Percentiles rank a stretch among this genome's conserved stretches.
Conservation (phyloP, 2,888 invertebrate genomes). For the Mellilla xanthometata region DNA sequence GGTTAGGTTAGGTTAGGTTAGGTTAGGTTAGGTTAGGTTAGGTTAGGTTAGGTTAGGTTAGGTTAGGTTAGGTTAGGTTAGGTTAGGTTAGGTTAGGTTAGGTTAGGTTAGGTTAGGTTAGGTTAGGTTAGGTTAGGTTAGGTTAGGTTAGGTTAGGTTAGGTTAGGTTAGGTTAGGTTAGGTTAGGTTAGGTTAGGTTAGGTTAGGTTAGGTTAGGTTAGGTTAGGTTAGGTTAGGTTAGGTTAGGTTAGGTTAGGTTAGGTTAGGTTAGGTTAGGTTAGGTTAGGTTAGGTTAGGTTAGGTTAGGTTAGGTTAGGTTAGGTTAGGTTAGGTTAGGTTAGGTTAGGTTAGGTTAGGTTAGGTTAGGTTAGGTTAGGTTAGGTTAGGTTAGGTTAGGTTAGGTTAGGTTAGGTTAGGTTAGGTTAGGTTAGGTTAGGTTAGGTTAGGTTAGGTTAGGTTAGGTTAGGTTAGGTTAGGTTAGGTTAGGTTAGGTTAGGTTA, state of each 20-base stretch:
- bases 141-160: slow-evolving; percentile 19
- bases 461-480: too few relatives aligned
- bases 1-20: slow-evolving; percentile 6
- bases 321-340: slow-evolving; percentile 6
- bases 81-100: slow-evolving; percentile 11
- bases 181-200: background rate
- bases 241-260: slow-evolving; percentile 6
- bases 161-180: too few relatives aligned
- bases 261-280: slow-evolving; percentile 6
- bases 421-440: slow-evolving; percentile 20
- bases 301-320: slow-evolving; percentile 6
- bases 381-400: slow-evolving; percentile 11
- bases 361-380: slow-evolving; percentile 6
- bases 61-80: slow-evolving; percentile 6
- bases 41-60: slow-evolving; percentile 5
- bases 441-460: slow-evolving; percentile 19
- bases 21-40: slow-evolving; percentile 6
- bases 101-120: slow-evolving; percentile 19
- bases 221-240: slow-evolving; percentile 6
- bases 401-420: slow-evolving; percentile 19
- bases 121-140: slow-evolving; percentile 20
- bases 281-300: slow-evolving; percentile 6
- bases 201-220: slow-evolving; percentile 9
- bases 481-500: background rate
- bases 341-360: slow-evolving; percentile 5